phyloP scores from a whole-genome alignment of 2,888 invertebrate genomes.

The Trisateles emortualis region DNA sequence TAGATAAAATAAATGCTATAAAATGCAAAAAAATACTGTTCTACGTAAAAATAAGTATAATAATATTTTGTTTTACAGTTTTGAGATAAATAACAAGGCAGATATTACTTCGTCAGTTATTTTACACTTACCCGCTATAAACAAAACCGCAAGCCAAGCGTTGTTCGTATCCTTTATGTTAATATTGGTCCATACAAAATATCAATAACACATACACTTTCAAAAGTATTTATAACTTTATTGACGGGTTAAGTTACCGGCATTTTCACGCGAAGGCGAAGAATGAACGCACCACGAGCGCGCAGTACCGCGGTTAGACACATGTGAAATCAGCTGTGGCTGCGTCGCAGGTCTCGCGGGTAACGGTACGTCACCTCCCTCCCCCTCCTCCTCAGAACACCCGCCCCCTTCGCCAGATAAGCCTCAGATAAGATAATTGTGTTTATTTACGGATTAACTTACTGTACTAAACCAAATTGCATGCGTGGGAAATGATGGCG shows the following conservation, averaged over 20 bases:
- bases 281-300: slow-evolving; percentile 59
- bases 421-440: slow-evolving; percentile 68
- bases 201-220: slow-evolving; percentile 64
- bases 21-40: neutral
- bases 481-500: slow-evolving; percentile 23
- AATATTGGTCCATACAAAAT: slow-evolving; percentile 45
- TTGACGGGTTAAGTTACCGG: slow-evolving; percentile 63
- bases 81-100: neutral
- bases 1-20: slow-evolving; percentile 2
- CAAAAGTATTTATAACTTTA: slow-evolving; percentile 47
- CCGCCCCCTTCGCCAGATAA: slow-evolving; percentile 63
- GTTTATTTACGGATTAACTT: slow-evolving; percentile 69
- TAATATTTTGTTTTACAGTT: neutral
- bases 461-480: slow-evolving; percentile 33
- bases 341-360: slow-evolving; percentile 42
- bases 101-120: slow-evolving; percentile 2
- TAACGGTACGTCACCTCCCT: slow-evolving; percentile 53
- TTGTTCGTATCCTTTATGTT: slow-evolving; percentile 42
- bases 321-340: slow-evolving; percentile 85
- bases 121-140: slow-evolving; percentile 59
- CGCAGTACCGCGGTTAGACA: slow-evolving; percentile 62
- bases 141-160: slow-evolving; percentile 40
- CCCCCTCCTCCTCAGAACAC: slow-evolving; percentile 51
- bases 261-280: slow-evolving; percentile 57
- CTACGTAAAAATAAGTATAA: neutral